Evolutionary conservation across 2,888 invertebrate species (phyloP).

Genomic region (Drosophila mettleri): DNA sequence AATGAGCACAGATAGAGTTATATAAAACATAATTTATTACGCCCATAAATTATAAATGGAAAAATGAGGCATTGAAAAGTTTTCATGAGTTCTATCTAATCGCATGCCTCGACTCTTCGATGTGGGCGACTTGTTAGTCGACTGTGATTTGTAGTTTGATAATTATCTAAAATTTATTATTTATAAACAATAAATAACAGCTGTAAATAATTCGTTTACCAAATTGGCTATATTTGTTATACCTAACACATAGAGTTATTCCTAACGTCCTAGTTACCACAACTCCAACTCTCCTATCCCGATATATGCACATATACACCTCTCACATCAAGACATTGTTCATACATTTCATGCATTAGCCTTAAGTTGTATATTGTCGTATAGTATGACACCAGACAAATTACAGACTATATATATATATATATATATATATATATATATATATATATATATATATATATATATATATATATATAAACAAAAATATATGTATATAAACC

Average conservation of each 20-base stretch:
- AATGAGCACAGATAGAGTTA: not conserved
- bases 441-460: slow-evolving; percentile 7
- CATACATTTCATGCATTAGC: slow-evolving; percentile 81
- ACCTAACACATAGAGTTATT: slow-evolving; percentile 25
- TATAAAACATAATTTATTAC: slow-evolving; percentile 1
- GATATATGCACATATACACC: slow-evolving; percentile 22
- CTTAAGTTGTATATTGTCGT: slow-evolving; percentile 67
- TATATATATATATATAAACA: not conserved
- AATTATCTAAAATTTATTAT: slow-evolving; percentile 21
- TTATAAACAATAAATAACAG: slow-evolving; percentile 22
- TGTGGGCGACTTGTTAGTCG: slow-evolving; percentile 28
- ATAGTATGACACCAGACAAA: slow-evolving; percentile 49
- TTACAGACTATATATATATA: slow-evolving; percentile 22
- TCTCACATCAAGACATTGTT: slow-evolving; percentile 69
- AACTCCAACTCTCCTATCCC: slow-evolving; percentile 4
- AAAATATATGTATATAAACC: not conserved
- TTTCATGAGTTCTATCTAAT: slow-evolving; percentile 8
- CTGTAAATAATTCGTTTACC: slow-evolving; percentile 52
- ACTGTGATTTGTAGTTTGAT: slow-evolving; percentile 41
- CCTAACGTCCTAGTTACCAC: slow-evolving; percentile 26
- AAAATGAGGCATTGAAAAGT: not conserved
- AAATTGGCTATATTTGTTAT: slow-evolving; percentile 49
- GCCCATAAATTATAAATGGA: not conserved
- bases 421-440: not conserved
- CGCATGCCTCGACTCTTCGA: not conserved